Base-by-base conservation (phyloP, 1,140 invertebrate species). In the Lerema accius region DNA sequence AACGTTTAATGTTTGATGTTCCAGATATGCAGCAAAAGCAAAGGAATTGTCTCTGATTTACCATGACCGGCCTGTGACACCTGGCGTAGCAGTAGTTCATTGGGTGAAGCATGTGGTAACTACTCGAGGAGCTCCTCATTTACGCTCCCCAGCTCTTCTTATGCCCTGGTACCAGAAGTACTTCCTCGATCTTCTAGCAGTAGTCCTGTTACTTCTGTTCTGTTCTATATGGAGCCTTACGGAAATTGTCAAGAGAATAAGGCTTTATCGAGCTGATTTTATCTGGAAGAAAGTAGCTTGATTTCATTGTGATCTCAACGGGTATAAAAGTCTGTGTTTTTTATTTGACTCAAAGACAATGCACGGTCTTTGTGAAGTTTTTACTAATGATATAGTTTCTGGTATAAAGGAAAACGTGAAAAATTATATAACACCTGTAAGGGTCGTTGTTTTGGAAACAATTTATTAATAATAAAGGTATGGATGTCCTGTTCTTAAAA, bases 31-130 rank as follows among this genome's bases (percentile, higher is more conserved):
- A 4, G 5, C 62, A 16, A 69, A 69, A 59, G 65, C 60, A 0
- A 76, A 83, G 23, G 60, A 72, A 9, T 10, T 78, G 11, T 71
- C 77, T 0, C 46, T 61, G 0, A 69, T 77, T 7, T 81, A 75
- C 59, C 76, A 83, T 39, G 61, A 82, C 49, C 65, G 78, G 2
- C 73, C 77, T 2, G 51, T 76, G 3, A 43, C 67, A 15, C 78
- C 82, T 1, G 65, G 68, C 4, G 45, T 56, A 4, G 40, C 17
- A 19, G 9, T 51, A 39, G 49, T 51, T 3, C 49, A 78, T 39
- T 78, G 76, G 69, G 56, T 74, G 9, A 65, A 82, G 14, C 71
- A 82, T 42, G 72, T 76, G 3, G 60, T 71, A 1, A 28, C 50
- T 16, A 78, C 76, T 0, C 50, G 50, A 1, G 79, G 79, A 5